Base-by-base conservation (phyloP, 1,140 invertebrate species). In the Phthorimaea operculella region DNA sequence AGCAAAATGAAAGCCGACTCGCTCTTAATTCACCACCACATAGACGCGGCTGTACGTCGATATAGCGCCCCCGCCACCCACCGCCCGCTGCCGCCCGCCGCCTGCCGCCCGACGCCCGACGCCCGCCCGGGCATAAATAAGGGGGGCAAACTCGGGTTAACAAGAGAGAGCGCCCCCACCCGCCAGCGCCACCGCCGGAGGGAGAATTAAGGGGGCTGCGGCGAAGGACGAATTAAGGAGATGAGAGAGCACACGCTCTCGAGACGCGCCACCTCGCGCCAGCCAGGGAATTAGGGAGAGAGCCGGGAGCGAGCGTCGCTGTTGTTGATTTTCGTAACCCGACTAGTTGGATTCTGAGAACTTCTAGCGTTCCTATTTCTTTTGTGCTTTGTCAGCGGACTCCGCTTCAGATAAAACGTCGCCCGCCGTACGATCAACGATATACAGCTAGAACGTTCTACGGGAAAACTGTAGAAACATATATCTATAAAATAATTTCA, bases 141-240 rank as follows among this genome's bases (percentile, higher is more conserved):
- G 78, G 78, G 77, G 63, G 76, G 72, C 62, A 65, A 76, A 76
- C 77, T 76, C 75, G 74, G 75, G 72, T 80, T 82, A 83, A 81
- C 78, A 72, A 79, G 78, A 83, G 81, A 81, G 75, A 68, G 79
- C 72, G 71, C 70, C 68, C 66, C 75, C 73, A 61, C 73, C 74
- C 73, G 56, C 21, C 55, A 16, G 14, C 7, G 59, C 72, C 73
- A 57, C 15, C 55, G 17, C 59, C 61, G 65, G 60, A 70, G 66
- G 66, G 56, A 66, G 71, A 73, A 74, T 71, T 66, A 71, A 75
- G 79, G 80, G 82, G 79, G 79, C 66, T 77, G 75, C 69, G 79
- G 80, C 79, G 82, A 85, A 83, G 82, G 82, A 85, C 82, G 82
- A 85, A 83, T 85, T 85, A 85, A 85, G 79, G 82, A 85, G 79